Evolutionary conservation across 2,888 invertebrate genomes (phyloP).

Genomic region (Athrips mouffetella): DNA sequence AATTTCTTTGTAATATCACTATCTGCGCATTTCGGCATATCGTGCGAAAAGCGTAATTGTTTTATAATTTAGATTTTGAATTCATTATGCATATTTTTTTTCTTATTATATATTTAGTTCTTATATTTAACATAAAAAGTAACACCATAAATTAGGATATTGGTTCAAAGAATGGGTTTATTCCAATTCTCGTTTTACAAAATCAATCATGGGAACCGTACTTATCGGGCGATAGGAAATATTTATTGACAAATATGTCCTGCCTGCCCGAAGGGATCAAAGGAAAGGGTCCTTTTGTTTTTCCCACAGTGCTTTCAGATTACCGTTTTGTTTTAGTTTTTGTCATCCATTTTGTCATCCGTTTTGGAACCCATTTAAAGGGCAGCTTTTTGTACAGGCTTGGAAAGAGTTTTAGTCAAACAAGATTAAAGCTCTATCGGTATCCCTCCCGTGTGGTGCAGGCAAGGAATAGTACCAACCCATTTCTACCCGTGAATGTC

Average conservation of each 20-base stretch:
- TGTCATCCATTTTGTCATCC: background rate
- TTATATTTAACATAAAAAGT: background rate
- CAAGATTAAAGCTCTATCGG: no score
- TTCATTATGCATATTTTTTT: no score
- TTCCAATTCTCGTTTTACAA: background rate
- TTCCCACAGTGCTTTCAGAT: background rate
- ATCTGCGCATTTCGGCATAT: no score
- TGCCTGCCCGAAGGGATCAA: background rate
- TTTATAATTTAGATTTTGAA: no score
- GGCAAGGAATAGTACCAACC: no score
- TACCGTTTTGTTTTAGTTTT: background rate
- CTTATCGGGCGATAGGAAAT: constrained; percentile 2
- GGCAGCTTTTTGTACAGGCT: background rate
- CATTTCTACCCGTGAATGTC: no score
- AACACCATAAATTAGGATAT: background rate
- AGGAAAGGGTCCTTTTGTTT: background rate
- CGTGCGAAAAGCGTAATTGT: no score
- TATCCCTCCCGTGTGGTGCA: no score
- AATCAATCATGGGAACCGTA: constrained; percentile 2
- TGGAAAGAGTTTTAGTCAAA: background rate
- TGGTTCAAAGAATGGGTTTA: background rate
- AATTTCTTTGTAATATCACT: no score
- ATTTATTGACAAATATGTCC: constrained; percentile 10
- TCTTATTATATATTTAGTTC: no score
- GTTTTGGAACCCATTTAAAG: background rate